Conservation (phyloP, 2,797 vertebrate genomes). For the Tragopan temminckii region DNA sequence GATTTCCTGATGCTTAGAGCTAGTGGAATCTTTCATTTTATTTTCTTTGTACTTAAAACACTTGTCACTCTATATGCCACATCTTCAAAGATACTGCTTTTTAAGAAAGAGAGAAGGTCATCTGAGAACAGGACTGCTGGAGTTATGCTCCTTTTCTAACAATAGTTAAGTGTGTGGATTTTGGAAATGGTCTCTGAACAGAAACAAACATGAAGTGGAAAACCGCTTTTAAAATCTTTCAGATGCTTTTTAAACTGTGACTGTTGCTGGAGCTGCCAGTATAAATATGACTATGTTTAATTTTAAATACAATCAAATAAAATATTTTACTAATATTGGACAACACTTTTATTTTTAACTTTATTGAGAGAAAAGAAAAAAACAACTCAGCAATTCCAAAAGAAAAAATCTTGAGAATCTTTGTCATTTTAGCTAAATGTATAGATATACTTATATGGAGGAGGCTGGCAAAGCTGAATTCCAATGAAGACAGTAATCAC, state of each 20-base stretch:
- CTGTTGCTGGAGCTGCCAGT: not conserved
- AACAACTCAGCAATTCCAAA: rapidly evolving
- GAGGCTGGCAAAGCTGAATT: not conserved
- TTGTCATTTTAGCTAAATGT: not conserved
- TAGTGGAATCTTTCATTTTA: not conserved
- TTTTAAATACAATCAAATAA: not conserved
- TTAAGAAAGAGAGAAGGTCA: not conserved
- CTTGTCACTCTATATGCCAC: not conserved
- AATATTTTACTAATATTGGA: not conserved
- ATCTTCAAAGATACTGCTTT: not conserved
- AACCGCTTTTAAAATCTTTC: not conserved
- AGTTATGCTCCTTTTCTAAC: not conserved
- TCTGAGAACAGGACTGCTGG: not conserved
- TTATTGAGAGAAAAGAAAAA: not conserved
- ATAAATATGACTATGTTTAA: not conserved
- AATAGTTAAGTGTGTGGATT: not conserved
- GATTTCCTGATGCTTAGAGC: not conserved
- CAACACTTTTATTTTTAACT: not conserved
- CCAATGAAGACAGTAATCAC: not conserved
- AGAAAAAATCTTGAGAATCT: not conserved
- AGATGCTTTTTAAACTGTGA: not conserved
- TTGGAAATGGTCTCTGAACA: not conserved
- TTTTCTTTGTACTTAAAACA: not conserved
- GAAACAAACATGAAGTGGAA: not conserved
- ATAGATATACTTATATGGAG: not conserved